Evolutionary conservation across 1,140 invertebrate genomes (phyloP).

Genomic region (Micrasema longulum): DNA sequence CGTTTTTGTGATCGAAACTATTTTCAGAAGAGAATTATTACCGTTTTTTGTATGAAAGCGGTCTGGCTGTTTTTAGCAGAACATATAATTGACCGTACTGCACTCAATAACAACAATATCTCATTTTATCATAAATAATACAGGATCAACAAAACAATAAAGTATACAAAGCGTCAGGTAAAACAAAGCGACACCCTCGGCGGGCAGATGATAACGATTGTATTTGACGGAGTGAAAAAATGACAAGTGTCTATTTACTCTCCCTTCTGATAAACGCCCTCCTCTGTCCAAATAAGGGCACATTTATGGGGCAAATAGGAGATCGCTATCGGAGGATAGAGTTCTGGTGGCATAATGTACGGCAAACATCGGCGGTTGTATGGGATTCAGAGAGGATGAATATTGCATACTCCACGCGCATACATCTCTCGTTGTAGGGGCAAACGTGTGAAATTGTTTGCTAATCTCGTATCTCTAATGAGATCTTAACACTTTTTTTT

Average conservation of each 20-base stretch:
- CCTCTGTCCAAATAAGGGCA: conserved; percentile 51
- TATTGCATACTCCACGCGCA: background rate
- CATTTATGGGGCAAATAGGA: conserved; percentile 55
- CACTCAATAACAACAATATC: conserved; percentile 1
- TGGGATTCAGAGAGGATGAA: background rate
- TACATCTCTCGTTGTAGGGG: background rate
- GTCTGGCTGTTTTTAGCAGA: too few relatives aligned
- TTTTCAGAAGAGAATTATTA: too few relatives aligned
- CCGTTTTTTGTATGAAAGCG: too few relatives aligned
- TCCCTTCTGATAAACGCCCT: conserved; percentile 28
- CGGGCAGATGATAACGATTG: conserved; percentile 49
- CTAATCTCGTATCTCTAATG: too few relatives aligned
- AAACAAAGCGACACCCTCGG: conserved; percentile 31
- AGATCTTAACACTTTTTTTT: too few relatives aligned
- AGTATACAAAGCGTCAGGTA: conserved; percentile 19
- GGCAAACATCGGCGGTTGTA: conserved; percentile 42
- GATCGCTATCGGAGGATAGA: conserved; percentile 50
- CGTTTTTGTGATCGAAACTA: too few relatives aligned
- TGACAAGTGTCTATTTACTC: conserved; percentile 55
- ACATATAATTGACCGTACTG: too few relatives aligned
- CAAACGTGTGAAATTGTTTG: background rate
- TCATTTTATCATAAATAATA: conserved; percentile 19
- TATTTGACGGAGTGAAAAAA: conserved; percentile 55
- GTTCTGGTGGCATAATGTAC: conserved; percentile 51
- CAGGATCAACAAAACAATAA: conserved; percentile 19